Percentiles rank a stretch among this genome's conserved stretches.
Conservation (phyloP, 2,113 vertebrate species). For the Columbina picui region DNA sequence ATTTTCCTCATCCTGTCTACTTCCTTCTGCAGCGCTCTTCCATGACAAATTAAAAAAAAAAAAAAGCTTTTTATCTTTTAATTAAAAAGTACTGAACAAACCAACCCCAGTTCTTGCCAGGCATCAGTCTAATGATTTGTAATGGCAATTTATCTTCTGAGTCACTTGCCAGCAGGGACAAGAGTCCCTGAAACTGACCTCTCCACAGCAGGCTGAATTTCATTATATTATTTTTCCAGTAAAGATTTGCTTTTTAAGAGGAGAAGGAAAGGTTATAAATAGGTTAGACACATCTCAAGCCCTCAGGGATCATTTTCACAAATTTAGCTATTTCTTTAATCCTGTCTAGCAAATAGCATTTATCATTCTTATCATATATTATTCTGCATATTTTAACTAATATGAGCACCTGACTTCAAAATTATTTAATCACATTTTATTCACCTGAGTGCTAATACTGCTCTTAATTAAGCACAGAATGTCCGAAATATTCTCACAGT, state of each 20-base stretch:
- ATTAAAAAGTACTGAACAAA: conserved; percentile 42
- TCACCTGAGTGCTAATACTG: neutral
- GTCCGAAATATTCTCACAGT: neutral
- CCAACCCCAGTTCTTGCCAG: conserved; percentile 31
- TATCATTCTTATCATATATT: neutral
- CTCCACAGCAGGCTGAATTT: neutral
- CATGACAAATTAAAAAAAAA: neutral
- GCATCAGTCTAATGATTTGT: conserved; percentile 35
- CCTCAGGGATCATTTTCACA: neutral
- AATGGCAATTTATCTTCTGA: conserved; percentile 46
- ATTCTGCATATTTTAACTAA: neutral
- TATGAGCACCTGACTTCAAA: neutral
- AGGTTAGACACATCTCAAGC: neutral
- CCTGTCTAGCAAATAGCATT: neutral
- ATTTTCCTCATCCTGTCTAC: neutral
- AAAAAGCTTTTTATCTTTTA: conserved; percentile 19
- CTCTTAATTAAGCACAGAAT: neutral
- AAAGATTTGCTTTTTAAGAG: conserved; percentile 7
- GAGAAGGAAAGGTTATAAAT: conserved; percentile 18
- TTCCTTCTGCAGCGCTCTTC: neutral
- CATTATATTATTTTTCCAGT: conserved; percentile 21
- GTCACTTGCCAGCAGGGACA: conserved; percentile 40
- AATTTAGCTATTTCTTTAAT: neutral
- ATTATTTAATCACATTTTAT: neutral
- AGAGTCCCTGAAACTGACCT: conserved; percentile 52